A percentile compares a stretch with the other conserved stretches of the same genome.
phyloP scores from a whole-genome alignment of 2,888 invertebrate species.

The Siphonodentalium dalli region DNA sequence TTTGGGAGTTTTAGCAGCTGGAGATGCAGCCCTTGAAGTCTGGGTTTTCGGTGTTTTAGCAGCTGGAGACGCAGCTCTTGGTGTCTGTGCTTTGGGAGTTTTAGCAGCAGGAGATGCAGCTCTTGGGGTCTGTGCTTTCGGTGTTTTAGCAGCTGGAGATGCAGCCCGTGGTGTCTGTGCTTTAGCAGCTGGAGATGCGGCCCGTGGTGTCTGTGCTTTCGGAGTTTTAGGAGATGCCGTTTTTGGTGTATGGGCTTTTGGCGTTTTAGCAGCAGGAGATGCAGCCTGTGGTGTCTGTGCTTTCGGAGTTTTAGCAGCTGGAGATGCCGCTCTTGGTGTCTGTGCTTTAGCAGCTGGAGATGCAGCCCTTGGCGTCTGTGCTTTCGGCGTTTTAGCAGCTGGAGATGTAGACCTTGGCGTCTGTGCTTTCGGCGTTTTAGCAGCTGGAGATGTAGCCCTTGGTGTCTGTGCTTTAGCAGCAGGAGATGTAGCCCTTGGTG shows the following conservation, averaged over 20 bases:
- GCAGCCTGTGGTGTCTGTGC: no score
- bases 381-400: conserved; percentile 1
- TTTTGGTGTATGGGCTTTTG: not conserved
- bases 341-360: not conserved
- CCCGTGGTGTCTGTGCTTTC: conserved; percentile 1
- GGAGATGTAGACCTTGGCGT: conserved; percentile 5
- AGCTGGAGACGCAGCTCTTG: conserved; percentile 13
- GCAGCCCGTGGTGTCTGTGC: not conserved
- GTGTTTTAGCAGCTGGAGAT: not conserved
- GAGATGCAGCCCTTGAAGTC: conserved; percentile 4
- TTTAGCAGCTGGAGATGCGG: no score
- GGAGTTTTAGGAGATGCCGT: conserved; percentile 4
- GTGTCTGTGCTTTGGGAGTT: conserved; percentile 22
- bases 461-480: not conserved
- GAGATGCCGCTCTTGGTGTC: not conserved
- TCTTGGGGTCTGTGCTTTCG: no score
- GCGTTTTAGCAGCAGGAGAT: not conserved
- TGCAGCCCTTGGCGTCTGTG: not conserved
- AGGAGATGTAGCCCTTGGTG: not conserved
- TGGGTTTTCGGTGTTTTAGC: not conserved
- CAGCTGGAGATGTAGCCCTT: conserved; percentile 4
- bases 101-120: conserved; percentile 7
- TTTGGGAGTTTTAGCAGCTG: conserved; percentile 8
- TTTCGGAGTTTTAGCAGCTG: not conserved
- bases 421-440: conserved; percentile 9